Conservation (phyloP, 2,888 invertebrate species). For the Drosophila nr. medialis region DNA sequence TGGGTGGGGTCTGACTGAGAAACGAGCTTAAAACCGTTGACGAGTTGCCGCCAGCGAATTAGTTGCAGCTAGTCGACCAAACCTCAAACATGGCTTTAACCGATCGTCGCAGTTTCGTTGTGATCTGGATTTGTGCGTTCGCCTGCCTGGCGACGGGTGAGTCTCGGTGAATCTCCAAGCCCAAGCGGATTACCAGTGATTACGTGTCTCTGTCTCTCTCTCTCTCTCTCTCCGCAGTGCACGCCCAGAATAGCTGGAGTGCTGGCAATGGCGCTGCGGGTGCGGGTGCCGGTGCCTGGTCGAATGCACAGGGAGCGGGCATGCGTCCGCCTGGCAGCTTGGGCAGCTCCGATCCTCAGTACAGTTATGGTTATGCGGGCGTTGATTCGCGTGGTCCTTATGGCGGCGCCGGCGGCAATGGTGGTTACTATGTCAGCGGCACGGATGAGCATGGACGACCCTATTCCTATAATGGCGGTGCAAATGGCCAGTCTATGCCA, state of each 20-base stretch:
- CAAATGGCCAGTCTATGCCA: constrained; percentile 34
- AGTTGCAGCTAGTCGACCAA: constrained; percentile 58
- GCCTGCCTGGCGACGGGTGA: constrained; percentile 55
- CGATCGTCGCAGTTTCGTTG: constrained; percentile 36
- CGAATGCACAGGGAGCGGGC: constrained; percentile 61
- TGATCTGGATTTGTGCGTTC: constrained; percentile 31
- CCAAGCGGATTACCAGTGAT: constrained; percentile 47
- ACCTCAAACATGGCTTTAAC: constrained; percentile 62
- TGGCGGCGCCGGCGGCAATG: constrained; percentile 69
- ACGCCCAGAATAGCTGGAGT: constrained; percentile 54
- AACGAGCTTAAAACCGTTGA: constrained; percentile 72
- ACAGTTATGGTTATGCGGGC: constrained; percentile 69
- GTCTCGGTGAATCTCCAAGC: constrained; percentile 18
- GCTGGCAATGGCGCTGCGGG: constrained; percentile 48
- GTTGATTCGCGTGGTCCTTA: constrained; percentile 66
- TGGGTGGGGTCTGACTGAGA: constrained; percentile 22
- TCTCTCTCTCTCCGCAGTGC: constrained; percentile 25
- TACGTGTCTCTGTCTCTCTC: background rate
- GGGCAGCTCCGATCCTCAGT: constrained; percentile 59
- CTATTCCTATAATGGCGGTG: constrained; percentile 61
- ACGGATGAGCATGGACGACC: constrained; percentile 76
- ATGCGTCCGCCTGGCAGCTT: constrained; percentile 67
- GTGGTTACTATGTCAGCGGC: constrained; percentile 68
- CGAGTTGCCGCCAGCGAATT: constrained; percentile 54
- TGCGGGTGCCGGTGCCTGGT: constrained; percentile 55